Conservation (phyloP, 2,797 vertebrate species). For the Taenioides sp. region DNA sequence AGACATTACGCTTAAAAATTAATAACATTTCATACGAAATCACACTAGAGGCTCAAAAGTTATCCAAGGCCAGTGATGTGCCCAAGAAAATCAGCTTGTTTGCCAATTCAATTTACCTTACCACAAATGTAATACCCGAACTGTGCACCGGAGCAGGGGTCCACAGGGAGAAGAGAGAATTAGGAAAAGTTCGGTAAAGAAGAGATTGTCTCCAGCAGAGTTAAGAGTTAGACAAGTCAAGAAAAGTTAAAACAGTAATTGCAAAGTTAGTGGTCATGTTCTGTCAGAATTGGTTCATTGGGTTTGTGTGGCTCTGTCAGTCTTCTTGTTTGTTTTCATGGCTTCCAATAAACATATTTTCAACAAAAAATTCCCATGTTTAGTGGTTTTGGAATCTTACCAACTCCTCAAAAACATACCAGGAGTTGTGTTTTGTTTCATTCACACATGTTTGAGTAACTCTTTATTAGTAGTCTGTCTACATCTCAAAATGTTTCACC, state of each 20-base stretch:
- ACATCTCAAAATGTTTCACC: too few species aligned
- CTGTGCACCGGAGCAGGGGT: conserved; percentile 47
- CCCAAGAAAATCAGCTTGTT: conserved; percentile 62
- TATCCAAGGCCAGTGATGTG: conserved; percentile 43
- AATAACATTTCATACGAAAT: conserved; percentile 32
- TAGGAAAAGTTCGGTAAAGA: conserved; percentile 41
- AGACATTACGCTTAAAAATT: conserved; percentile 12
- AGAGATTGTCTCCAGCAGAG: conserved; percentile 40
- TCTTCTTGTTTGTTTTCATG: neutral
- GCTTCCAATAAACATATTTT: neutral
- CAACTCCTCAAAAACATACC: too few species aligned
- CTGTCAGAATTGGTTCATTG: neutral
- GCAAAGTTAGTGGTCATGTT: neutral
- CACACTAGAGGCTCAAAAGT: conserved; percentile 10
- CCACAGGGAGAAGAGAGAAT: conserved; percentile 55
- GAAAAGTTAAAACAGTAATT: conserved; percentile 11
- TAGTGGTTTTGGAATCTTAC: too few species aligned
- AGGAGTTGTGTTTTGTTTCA: too few species aligned
- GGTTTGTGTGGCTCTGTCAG: neutral
- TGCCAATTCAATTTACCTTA: conserved; percentile 71
- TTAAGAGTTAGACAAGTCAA: conserved; percentile 17
- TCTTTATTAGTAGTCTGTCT: too few species aligned
- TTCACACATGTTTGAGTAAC: too few species aligned
- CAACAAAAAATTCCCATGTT: neutral
- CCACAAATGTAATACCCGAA: conserved; percentile 62